Evolutionary conservation across 1,140 invertebrate genomes (phyloP).

Genomic region (Drosophila sp.): DNA sequence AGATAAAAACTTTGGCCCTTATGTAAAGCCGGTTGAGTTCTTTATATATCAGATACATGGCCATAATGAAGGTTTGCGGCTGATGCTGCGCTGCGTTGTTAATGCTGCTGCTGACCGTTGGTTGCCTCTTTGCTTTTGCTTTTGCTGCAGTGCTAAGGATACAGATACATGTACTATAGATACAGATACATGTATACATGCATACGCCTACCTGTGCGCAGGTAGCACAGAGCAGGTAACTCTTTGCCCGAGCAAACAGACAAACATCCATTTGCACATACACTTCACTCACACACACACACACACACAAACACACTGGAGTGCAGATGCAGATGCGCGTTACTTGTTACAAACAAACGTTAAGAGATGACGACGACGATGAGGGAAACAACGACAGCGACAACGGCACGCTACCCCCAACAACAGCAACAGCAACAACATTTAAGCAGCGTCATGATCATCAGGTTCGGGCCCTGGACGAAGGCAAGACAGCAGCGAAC

Average conservation of each 20-base stretch:
- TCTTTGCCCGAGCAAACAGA: slow-evolving; percentile 66
- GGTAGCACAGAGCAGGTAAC: slow-evolving; percentile 73
- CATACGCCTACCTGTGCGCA: slow-evolving; percentile 78
- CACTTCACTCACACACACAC: too few species aligned
- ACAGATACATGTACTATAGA: slow-evolving; percentile 33
- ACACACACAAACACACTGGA: slow-evolving; percentile 39
- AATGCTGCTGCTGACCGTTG: slow-evolving; percentile 61
- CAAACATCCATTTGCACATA: slow-evolving; percentile 22
- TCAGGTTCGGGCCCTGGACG: slow-evolving; percentile 47
- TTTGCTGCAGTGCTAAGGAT: slow-evolving; percentile 56
- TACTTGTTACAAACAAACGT: slow-evolving; percentile 76
- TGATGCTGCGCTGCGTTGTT: slow-evolving; percentile 56
- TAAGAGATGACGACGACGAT: slow-evolving; percentile 52
- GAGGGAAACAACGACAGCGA: slow-evolving; percentile 28
- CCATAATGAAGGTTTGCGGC: slow-evolving; percentile 48
- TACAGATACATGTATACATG: slow-evolving; percentile 50
- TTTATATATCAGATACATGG: slow-evolving; percentile 31
- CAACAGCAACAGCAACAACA: slow-evolving; percentile 44
- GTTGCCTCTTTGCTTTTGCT: too few species aligned
- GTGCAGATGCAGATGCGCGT: slow-evolving; percentile 65
- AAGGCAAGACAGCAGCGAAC: slow-evolving; percentile 40
- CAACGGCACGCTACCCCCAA: slow-evolving; percentile 58
- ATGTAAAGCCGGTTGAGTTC: slow-evolving; percentile 14
- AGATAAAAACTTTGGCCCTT: slow-evolving; percentile 5
- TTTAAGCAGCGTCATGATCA: slow-evolving; percentile 75